Evolutionary conservation across 2,113 vertebrate genomes (phyloP), one percentile per base, ranked within the genome.

Genomic region (Oryzias melastigma): DNA sequence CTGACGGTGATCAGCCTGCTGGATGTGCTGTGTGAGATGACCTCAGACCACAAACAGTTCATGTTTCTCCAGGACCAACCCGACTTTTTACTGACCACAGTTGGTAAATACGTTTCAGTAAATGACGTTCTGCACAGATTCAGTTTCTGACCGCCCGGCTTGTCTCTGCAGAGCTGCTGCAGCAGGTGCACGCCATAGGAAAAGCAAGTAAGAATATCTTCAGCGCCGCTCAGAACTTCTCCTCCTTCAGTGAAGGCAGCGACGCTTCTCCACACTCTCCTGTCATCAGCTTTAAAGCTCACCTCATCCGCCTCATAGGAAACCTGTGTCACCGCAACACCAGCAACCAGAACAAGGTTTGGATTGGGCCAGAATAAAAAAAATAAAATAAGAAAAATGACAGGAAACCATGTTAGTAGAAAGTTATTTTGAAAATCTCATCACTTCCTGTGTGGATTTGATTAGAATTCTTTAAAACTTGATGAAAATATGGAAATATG

Each of bases 11-110:
- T 95, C 41, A 88, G 91, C 58, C 93, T 98, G 4, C 91, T 98
- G 3, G 95, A 99, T 0, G 88, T 95, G 51, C 92, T 99, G 43
- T 99, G 97, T 82, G 95, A 97, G 81, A 94, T 96, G 93, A 96
- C 94, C 2, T 94, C 95, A 0, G 91, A 87, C 66, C 85, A 63
- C 0, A 72, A 79, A 16, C 87, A 93, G 63, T 92, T 96, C 7
- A 86, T 91, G 80, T 90, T 89, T 51, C 88, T 99, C 1, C 97
- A 98, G 69, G 78, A 91, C 20, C 92, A 91, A 49, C 89, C 95
- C 16, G 91, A 91, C 64, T 85, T 99, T 67, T 87, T 99, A 20
- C 86, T 90, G 51, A 83, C 90, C 18, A 92, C 90, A 29, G 62
- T 97, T 40, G 94, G 97, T 99, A 91, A 93, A 90, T 88, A 51